These are phyloP conservation scores for Tetragnatha montana DNA, from an alignment of 2,888 invertebrate genomes.

Conservation along the genomic window DNA sequence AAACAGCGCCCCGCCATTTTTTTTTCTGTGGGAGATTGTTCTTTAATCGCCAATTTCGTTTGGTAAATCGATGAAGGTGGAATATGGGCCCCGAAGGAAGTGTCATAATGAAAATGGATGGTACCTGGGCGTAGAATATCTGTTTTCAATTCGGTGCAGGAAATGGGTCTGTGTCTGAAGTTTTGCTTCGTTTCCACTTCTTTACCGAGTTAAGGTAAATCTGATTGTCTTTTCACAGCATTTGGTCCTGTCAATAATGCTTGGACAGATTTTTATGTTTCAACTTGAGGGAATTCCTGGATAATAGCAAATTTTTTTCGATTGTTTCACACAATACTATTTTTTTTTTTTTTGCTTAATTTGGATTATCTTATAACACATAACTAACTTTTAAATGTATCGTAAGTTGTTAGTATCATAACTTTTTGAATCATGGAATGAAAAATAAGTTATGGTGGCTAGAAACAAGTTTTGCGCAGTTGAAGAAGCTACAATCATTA, in stretches of 20 bases:
- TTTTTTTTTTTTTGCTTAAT: no score
- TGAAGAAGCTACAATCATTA: no score
- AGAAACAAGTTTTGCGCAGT: no score
- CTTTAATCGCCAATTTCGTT: conserved; percentile 35
- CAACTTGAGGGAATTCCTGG: neutral
- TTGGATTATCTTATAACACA: no score
- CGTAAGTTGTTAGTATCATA: no score
- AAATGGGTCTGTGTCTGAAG: conserved; percentile 31
- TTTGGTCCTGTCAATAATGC: neutral
- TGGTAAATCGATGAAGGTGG: neutral
- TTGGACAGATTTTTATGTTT: neutral
- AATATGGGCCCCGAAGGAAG: neutral
- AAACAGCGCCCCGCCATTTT: neutral
- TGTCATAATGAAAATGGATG: conserved; percentile 52
- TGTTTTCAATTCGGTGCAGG: conserved; percentile 53
- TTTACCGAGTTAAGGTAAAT: conserved; percentile 11
- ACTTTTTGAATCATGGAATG: no score
- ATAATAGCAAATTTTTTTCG: neutral
- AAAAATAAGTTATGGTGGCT: no score
- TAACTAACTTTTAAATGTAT: no score
- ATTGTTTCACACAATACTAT: no score
- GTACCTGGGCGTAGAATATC: conserved; percentile 46
- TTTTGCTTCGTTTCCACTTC: conserved; percentile 3
- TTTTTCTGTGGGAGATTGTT: conserved; percentile 2
- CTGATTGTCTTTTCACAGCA: neutral